Percentiles rank a stretch among this genome's conserved stretches.
Conservation (phyloP, 30 jellyfish, hydroid and myxozoan genomes). For the Mastigias papua region DNA sequence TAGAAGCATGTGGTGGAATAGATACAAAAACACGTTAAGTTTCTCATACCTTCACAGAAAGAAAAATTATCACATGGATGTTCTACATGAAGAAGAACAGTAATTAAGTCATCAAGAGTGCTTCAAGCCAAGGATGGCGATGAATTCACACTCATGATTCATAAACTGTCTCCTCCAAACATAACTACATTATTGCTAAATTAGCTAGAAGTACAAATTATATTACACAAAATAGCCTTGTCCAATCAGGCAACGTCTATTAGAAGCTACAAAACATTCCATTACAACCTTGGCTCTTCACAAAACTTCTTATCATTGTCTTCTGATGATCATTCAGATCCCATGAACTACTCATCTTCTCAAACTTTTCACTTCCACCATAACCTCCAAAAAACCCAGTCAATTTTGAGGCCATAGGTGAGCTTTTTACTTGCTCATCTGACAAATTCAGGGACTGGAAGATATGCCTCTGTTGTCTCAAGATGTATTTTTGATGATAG, state of each 20-base stretch:
- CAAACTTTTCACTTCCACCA: conserved; percentile 76
- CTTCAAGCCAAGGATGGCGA: conserved; percentile 12
- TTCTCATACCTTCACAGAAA: too few species aligned
- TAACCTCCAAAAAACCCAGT: conserved; percentile 93
- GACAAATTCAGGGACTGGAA: conserved; percentile 70
- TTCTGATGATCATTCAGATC: conserved; percentile 75
- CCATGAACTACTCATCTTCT: conserved; percentile 72
- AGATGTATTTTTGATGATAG: conserved; percentile 93
- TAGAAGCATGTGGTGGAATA: too few species aligned
- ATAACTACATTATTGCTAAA: neutral
- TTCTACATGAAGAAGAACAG: neutral
- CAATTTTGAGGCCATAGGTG: conserved; percentile 92
- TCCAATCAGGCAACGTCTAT: neutral
- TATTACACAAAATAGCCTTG: neutral
- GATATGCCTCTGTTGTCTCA: conserved; percentile 79
- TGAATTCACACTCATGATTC: conserved; percentile 50
- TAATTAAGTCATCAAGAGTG: neutral
- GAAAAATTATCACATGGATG: too few species aligned
- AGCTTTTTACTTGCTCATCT: conserved; percentile 78
- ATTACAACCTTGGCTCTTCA: conserved; percentile 60
- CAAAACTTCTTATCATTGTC: conserved; percentile 43
- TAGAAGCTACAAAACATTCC: conserved; percentile 77
- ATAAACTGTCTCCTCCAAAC: conserved; percentile 17
- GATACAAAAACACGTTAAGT: too few species aligned
- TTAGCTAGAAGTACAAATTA: neutral